Base-by-base conservation (phyloP, 2,888 invertebrate genomes). In the Troides helena region DNA sequence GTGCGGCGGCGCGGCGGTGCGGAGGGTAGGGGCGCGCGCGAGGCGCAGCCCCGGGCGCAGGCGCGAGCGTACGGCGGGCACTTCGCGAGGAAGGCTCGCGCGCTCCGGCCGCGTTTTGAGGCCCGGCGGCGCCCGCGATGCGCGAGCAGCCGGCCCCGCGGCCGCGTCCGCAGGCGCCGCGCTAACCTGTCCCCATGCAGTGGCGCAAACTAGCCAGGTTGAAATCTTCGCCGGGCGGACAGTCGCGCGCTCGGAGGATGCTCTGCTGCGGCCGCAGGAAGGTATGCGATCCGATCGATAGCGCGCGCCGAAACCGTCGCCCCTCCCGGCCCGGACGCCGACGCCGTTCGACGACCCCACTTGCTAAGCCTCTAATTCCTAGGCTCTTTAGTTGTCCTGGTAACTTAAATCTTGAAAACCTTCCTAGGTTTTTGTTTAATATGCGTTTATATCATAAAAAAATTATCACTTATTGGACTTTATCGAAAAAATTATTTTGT, bases 221-320 rank as follows among this genome's bases (percentile, higher is more conserved):
- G 94, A 95, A 94, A 93, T 94, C 94, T 94, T 94, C 94, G 94
- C 94, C 94, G 93, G 91, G 92, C 89, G 92, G 91, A 86, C 92
- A 88, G 85, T 91, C 92, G 87, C 95, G 95, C 94, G 96, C 96
- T 95, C 95, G 96, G 95, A 96, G 95, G 95, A 97, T 97, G 97
- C 97, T 97, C 95, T 97, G 97, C 95, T 97, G 97, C 95, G 97
- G 97, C 95, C 96, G 97, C 94, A 96, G 97, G 94, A 97, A 97
- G 97, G 97, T 97, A 93, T 95, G 89, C 85, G 84, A 83, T 85
- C 78, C 87, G 93, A 88, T 93, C 93, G 88, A 89, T 93, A 87
- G 84, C 88, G 85, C 86, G 87, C 89, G 89, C 90, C 90, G 88
- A 88, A 90, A 89, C 88, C 85, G 85, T 83, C 88, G 87, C 90